Percentiles rank a stretch among this genome's conserved stretches.
These are phyloP conservation scores for Cloeon dipterum DNA, from an alignment of 2,888 invertebrate species.

Conservation along the genomic window DNA sequence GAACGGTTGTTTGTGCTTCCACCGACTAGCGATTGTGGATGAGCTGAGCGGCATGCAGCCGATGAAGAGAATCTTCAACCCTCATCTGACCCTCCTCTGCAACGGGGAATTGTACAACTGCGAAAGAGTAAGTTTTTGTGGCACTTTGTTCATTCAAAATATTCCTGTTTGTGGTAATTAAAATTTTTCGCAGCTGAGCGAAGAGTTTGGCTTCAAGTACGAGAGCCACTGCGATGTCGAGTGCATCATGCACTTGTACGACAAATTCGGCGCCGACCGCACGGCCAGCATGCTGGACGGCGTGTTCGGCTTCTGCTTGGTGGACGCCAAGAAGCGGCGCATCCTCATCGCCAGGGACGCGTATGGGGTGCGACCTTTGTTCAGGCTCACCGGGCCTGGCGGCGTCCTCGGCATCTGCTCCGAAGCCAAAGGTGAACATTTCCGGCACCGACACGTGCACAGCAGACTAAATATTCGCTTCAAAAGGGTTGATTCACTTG, in stretches of 20 bases:
- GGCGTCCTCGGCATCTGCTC: slow-evolving; percentile 36
- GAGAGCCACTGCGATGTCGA: slow-evolving; percentile 52
- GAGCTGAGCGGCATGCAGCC: slow-evolving; percentile 53
- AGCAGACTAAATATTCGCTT: too few relatives aligned
- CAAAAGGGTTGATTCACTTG: slow-evolving; percentile 26
- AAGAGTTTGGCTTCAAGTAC: slow-evolving; percentile 34
- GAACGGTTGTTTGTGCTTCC: slow-evolving; percentile 41
- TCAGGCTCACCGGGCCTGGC: slow-evolving; percentile 29
- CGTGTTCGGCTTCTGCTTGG: slow-evolving; percentile 55
- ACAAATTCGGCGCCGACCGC: slow-evolving; percentile 34
- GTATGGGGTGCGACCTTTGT: slow-evolving; percentile 55
- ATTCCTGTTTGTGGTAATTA: not conserved
- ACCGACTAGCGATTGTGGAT: slow-evolving; percentile 45
- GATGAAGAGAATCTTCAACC: slow-evolving; percentile 41
- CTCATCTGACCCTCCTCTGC: slow-evolving; percentile 39
- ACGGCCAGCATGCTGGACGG: slow-evolving; percentile 53
- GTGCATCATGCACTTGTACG: slow-evolving; percentile 46
- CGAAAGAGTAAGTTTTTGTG: slow-evolving; percentile 26
- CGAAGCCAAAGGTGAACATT: slow-evolving; percentile 29
- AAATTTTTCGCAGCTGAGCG: slow-evolving; percentile 23
- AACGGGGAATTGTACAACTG: slow-evolving; percentile 78
- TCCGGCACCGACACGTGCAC: too few relatives aligned
- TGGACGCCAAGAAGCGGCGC: slow-evolving; percentile 41
- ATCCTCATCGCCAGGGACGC: slow-evolving; percentile 53
- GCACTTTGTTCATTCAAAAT: too few relatives aligned